Evolutionary conservation across 2,888 invertebrate species (phyloP).

Genomic region (Ophion ventricosus): DNA sequence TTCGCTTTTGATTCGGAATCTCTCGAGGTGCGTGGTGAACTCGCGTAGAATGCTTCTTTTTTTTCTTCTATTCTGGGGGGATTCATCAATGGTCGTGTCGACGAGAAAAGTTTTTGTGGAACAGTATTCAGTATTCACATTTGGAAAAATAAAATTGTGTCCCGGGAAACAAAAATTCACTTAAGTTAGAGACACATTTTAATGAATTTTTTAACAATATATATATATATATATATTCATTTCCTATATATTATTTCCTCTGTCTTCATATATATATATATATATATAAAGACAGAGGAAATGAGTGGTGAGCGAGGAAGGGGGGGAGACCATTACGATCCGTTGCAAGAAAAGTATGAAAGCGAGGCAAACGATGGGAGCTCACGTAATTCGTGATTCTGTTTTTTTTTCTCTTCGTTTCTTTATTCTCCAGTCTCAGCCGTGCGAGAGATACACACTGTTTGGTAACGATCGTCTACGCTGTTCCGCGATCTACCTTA

Average conservation of each 20-base stretch:
- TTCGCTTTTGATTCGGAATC: not conserved
- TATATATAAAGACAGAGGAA: not conserved
- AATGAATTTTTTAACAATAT: not conserved
- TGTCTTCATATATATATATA: not conserved
- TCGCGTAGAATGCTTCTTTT: not conserved
- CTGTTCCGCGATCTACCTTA: conserved; percentile 47
- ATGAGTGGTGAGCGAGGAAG: conserved; percentile 28
- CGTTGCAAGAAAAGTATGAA: conserved; percentile 17
- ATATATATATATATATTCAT: no score
- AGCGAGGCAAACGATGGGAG: conserved; percentile 14
- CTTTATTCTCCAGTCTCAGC: not conserved
- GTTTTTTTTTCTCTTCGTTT: not conserved
- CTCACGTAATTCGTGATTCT: conserved; percentile 10
- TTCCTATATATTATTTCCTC: no score
- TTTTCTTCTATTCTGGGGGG: not conserved
- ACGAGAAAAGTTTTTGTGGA: not conserved
- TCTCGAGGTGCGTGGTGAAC: not conserved
- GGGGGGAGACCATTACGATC: not conserved
- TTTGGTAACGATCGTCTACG: conserved; percentile 54
- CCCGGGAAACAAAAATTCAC: not conserved
- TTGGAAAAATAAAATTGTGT: not conserved
- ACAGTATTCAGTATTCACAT: not conserved
- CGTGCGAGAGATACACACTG: conserved; percentile 13
- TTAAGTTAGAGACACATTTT: not conserved
- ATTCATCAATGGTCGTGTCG: not conserved